These are phyloP conservation scores for Lasioglossum marginatum DNA, from an alignment of 2,888 invertebrate genomes.

Conservation along the genomic window DNA sequence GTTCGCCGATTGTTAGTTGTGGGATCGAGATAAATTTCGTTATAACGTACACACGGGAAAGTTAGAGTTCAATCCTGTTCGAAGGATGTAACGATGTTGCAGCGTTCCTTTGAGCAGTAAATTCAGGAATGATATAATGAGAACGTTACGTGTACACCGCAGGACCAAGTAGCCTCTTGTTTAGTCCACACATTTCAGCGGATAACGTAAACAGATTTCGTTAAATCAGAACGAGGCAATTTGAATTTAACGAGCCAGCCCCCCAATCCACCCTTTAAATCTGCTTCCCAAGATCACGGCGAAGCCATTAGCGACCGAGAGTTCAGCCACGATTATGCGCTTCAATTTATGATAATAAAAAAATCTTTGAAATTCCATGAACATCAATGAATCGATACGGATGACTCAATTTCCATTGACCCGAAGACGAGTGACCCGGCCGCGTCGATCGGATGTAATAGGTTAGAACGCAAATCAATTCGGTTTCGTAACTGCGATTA, in stretches of 20 bases:
- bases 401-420: not conserved
- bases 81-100: not conserved
- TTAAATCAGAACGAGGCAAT: conserved; percentile 4
- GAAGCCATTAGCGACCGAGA: not conserved
- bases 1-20: not conserved
- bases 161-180: not conserved
- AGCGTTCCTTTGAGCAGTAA: not conserved
- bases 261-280: conserved; percentile 3
- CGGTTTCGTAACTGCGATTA: not conserved
- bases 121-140: not conserved
- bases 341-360: conserved; percentile 5
- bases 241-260: not conserved
- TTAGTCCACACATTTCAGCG: not conserved
- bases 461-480: not conserved
- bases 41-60: not conserved
- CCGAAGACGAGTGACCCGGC: too few relatives aligned
- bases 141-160: not conserved
- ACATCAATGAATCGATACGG: not conserved
- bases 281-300: not conserved
- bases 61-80: not conserved
- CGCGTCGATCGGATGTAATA: not conserved
- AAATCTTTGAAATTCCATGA: not conserved
- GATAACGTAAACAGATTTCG: conserved; percentile 17
- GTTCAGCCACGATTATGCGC: conserved; percentile 1
- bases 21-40: not conserved